These are phyloP conservation scores for Trididemnum miniatum DNA, from an alignment of 23 tunicate genomes.

Conservation along the genomic window DNA sequence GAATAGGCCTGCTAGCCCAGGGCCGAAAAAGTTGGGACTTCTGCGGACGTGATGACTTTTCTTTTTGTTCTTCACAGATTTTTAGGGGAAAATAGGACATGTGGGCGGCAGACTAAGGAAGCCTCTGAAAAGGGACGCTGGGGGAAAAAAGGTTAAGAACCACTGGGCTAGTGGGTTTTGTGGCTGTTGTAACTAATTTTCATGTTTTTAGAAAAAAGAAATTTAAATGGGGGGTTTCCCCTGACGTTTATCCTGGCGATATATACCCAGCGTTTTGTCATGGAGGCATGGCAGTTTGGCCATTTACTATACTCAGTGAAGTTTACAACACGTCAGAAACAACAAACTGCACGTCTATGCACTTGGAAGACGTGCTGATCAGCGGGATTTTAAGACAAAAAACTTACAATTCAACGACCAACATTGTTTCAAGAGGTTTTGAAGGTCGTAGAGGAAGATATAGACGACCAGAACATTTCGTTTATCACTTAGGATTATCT, in stretches of 20 bases:
- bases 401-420: conserved; percentile 5
- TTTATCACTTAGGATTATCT: conserved; percentile 53
- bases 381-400: conserved; percentile 59
- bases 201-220: conserved; percentile 42
- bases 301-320: conserved; percentile 8
- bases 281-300: conserved; percentile 61
- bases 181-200: too few relatives aligned
- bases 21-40: too few relatives aligned
- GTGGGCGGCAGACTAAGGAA: too few relatives aligned
- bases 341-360: conserved; percentile 65
- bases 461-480: conserved; percentile 14
- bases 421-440: conserved; percentile 22
- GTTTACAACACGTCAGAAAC: conserved; percentile 37
- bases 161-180: too few relatives aligned
- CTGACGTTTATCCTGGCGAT: conserved; percentile 33
- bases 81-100: too few relatives aligned
- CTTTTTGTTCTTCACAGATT: too few relatives aligned
- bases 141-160: too few relatives aligned
- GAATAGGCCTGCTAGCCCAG: too few relatives aligned
- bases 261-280: conserved; percentile 66
- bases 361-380: conserved; percentile 66
- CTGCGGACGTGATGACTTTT: too few relatives aligned
- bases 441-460: neutral
- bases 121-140: too few relatives aligned
- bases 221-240: conserved; percentile 57